phyloP scores from a whole-genome alignment of 2,797 vertebrate genomes.

The Bradypodion ventrale region DNA sequence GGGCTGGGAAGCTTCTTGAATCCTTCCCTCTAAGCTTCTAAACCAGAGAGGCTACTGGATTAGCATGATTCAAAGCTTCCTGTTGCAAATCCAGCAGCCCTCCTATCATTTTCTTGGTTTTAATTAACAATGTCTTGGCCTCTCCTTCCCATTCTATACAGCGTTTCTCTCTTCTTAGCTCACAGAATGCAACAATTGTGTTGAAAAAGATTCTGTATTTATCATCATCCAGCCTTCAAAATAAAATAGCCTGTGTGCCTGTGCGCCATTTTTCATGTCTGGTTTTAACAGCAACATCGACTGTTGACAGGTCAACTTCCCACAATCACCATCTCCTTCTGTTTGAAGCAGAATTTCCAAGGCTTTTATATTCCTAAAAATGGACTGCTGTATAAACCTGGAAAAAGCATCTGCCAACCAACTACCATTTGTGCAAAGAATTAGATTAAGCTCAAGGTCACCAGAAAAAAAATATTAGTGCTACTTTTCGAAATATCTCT shows the following conservation, averaged over 20 bases:
- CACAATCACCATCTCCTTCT: too few species aligned
- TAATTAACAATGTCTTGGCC: neutral
- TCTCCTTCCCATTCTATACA: neutral
- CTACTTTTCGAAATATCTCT: neutral
- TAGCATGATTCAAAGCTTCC: neutral
- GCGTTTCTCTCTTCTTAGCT: neutral
- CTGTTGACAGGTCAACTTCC: too few species aligned
- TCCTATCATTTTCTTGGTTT: neutral
- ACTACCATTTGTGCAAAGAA: neutral
- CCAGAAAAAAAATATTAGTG: neutral
- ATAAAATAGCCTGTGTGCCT: neutral
- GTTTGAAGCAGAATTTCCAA: neutral
- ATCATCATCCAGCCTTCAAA: neutral
- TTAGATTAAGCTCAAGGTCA: neutral
- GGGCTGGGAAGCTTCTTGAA: neutral
- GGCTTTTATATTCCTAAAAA: neutral
- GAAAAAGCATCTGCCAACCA: neutral
- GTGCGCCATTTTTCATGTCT: neutral
- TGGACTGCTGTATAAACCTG: neutral
- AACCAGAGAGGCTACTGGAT: neutral
- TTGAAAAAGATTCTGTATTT: neutral
- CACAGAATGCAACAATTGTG: neutral
- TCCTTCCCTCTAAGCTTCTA: neutral
- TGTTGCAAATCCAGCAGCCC: conserved; percentile 15
- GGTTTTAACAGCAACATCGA: too few species aligned